A percentile compares a stretch with the other conserved stretches of the same genome.
Conservation (phyloP, 2,888 invertebrate genomes). For the Girardia tigrina region DNA sequence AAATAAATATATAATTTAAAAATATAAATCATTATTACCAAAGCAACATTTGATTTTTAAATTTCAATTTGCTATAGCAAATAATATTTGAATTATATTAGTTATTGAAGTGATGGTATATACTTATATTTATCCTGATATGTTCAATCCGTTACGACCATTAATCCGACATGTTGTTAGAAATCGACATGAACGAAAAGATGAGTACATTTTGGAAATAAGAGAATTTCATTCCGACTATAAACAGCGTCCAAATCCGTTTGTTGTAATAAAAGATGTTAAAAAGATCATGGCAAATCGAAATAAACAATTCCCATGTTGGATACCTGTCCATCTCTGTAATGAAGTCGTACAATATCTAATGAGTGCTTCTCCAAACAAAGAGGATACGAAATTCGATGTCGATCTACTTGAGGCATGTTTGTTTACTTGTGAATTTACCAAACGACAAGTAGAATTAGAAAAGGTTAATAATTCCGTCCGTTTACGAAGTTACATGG, state of each 20-base stretch:
- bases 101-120: neutral
- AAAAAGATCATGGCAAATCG: slow-evolving; percentile 7
- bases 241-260: neutral
- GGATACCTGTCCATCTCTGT: slow-evolving; percentile 10
- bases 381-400: slow-evolving; percentile 21
- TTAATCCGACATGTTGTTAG: neutral
- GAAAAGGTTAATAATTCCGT: neutral
- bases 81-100: neutral
- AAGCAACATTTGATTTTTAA: neutral
- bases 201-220: slow-evolving; percentile 30
- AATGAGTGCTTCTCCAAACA: neutral
- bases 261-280: slow-evolving; percentile 2
- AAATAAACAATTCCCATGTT: slow-evolving; percentile 8
- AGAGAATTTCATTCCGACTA: slow-evolving; percentile 27
- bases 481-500: slow-evolving; percentile 25
- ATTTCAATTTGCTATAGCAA: neutral
- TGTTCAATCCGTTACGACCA: neutral
- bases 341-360: slow-evolving; percentile 7
- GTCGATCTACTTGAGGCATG: slow-evolving; percentile 14
- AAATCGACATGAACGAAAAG: neutral
- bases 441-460: neutral
- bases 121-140: neutral
- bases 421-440: slow-evolving; percentile 7
- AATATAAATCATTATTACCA: neutral
- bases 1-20: neutral